phyloP scores from a whole-genome alignment of 2,888 invertebrate species.

The Patella ulyssiponensis region DNA sequence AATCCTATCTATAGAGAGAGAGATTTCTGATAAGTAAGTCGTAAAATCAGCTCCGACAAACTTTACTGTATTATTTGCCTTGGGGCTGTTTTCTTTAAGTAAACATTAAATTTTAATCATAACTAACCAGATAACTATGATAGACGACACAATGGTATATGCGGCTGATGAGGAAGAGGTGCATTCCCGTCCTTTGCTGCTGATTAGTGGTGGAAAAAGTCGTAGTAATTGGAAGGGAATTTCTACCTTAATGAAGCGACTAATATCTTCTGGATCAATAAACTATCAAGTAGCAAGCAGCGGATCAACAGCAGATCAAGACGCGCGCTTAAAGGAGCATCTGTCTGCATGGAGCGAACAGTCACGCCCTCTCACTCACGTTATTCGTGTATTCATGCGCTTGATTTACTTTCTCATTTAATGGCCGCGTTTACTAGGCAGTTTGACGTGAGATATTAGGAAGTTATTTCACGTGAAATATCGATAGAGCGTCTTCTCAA shows the following conservation, averaged over 20 bases:
- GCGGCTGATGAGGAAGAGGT: no score
- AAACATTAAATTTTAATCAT: no score
- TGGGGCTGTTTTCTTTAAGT: no score
- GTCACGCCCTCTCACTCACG: conserved; percentile 12
- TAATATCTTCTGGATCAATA: conserved; percentile 2
- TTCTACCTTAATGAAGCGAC: background rate
- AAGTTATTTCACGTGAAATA: conserved; percentile 9
- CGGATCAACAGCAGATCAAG: background rate
- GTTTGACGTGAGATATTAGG: conserved; percentile 9
- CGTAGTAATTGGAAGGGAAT: background rate
- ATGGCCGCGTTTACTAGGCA: conserved; percentile 9
- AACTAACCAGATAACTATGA: no score
- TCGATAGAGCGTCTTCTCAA: background rate
- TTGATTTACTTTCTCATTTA: conserved; percentile 7
- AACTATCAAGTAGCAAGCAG: conserved; percentile 3
- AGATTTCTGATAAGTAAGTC: no score
- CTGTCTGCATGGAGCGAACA: background rate
- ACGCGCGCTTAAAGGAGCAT: background rate
- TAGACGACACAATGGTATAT: no score
- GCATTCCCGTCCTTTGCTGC: no score
- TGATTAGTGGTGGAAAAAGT: background rate
- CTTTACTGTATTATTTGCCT: no score
- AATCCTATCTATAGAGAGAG: no score
- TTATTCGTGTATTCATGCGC: conserved; percentile 5
- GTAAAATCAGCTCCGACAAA: no score